Evolutionary conservation across 2,888 invertebrate genomes (phyloP), one percentile per base, ranked within the genome.

Genomic region (Acronicta leporina): DNA sequence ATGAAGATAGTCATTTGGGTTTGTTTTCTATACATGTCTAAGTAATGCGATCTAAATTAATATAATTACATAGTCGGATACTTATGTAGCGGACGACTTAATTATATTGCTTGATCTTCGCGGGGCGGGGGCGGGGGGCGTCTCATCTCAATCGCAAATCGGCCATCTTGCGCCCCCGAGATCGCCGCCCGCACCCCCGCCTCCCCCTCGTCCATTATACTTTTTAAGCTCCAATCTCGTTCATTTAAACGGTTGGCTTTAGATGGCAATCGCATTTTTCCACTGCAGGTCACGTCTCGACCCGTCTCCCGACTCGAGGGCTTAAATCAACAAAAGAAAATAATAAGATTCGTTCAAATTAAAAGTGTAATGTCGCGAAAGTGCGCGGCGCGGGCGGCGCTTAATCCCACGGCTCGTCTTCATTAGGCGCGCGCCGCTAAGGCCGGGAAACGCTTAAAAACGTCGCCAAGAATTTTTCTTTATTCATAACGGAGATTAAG

Each of bases 271-370:
- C 95, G 95, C 96, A 96, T 95, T 96, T 96, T 96, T 96, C 96
- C 95, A 95, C 95, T 95, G 95, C 95, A 95, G 93, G 95, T 96
- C 96, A 96, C 96, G 96, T 96, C 96, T 91, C 93, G 94, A 88
- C 89, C 89, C 91, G 94, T 95, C 95, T 94, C 93, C 92, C 90
- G 91, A 86, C 87, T 92, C 89, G 91, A 92, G 95, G 94, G 95
- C 96, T 95, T 96, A 95, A 95, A 96, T 96, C 96, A 96, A 96
- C 96, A 96, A 95, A 95, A 95, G 94, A 94, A 94, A 94, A 95
- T 95, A 95, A 96, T 95, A 96, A 95, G 95, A 96, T 96, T 96
- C 95, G 92, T 95, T 96, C 95, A 96, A 96, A 96, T 96, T 96
- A 96, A 96, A 96, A 96, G 96, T 96, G 95, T 96, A 96, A 96